phyloP scores from a whole-genome alignment of 1,140 invertebrate species.

The Megalopta genalis region DNA sequence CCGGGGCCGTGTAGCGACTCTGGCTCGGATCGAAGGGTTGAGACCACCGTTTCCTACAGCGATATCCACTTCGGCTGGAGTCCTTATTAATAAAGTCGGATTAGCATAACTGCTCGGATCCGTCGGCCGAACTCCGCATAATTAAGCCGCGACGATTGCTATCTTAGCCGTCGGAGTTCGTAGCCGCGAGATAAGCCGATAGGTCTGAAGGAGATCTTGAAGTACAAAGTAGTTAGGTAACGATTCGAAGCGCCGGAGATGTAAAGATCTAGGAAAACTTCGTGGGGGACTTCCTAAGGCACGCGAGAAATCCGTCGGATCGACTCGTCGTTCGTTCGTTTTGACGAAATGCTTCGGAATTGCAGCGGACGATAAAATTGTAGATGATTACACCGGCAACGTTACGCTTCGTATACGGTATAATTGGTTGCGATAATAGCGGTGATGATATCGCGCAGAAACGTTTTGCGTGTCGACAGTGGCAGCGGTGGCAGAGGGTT shows the following conservation, averaged over 20 bases:
- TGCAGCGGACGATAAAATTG: constrained; percentile 3
- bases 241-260: background rate
- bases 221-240: background rate
- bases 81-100: constrained; percentile 75
- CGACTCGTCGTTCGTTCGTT: background rate
- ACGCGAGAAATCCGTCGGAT: background rate
- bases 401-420: constrained; percentile 13
- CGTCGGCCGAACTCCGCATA: constrained; percentile 63
- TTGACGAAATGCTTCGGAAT: background rate
- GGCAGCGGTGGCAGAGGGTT: no score
- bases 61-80: constrained; percentile 67
- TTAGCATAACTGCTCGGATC: constrained; percentile 72
- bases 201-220: background rate
- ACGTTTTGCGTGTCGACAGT: constrained; percentile 28
- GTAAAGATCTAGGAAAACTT: no score
- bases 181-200: constrained; percentile 53
- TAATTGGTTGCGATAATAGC: constrained; percentile 41
- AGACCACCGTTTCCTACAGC: constrained; percentile 65
- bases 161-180: constrained; percentile 54
- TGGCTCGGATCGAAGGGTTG: constrained; percentile 65
- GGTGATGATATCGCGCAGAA: constrained; percentile 41
- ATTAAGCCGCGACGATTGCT: constrained; percentile 64
- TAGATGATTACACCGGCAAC: constrained; percentile 23
- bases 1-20: constrained; percentile 7
- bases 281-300: no score